Conservation (phyloP, 92 coral and sea anemone genomes). For the Muricea muricata region DNA sequence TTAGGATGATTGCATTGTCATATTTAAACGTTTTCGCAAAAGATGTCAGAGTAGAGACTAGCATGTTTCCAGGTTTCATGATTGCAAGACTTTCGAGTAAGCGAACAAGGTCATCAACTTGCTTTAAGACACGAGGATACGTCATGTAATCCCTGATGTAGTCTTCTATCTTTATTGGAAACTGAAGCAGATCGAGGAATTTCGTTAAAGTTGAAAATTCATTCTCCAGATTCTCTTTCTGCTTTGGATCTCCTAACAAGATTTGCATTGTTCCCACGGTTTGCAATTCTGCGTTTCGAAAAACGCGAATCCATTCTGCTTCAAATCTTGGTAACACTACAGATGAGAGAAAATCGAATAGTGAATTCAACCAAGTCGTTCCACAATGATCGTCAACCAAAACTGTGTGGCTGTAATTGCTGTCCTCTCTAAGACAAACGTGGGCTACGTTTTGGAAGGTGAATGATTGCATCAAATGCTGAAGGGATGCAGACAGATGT, state of each 20-base stretch:
- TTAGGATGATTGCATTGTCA: neutral
- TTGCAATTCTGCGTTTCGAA: conserved; percentile 12
- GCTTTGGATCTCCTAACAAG: conserved; percentile 6
- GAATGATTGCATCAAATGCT: neutral
- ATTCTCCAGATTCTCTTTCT: neutral
- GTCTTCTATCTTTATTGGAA: conserved; percentile 1
- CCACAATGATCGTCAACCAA: neutral
- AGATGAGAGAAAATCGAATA: neutral
- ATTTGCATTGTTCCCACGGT: neutral
- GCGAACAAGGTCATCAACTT: conserved; percentile 21
- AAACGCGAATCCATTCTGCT: neutral
- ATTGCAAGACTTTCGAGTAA: conserved; percentile 40
- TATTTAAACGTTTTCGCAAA: neutral
- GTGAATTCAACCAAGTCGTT: neutral
- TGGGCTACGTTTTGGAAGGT: neutral
- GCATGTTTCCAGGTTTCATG: neutral
- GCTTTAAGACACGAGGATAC: conserved; percentile 28
- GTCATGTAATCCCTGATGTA: conserved; percentile 46
- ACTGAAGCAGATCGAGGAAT: neutral
- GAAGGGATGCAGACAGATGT: neutral
- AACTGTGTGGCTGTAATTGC: neutral
- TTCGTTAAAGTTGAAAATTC: neutral
- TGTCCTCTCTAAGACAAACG: neutral
- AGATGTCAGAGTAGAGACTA: neutral
- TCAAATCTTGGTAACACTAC: neutral